phyloP scores from a whole-genome alignment of 2,113 vertebrate genomes.

The Polypterus senegalus region DNA sequence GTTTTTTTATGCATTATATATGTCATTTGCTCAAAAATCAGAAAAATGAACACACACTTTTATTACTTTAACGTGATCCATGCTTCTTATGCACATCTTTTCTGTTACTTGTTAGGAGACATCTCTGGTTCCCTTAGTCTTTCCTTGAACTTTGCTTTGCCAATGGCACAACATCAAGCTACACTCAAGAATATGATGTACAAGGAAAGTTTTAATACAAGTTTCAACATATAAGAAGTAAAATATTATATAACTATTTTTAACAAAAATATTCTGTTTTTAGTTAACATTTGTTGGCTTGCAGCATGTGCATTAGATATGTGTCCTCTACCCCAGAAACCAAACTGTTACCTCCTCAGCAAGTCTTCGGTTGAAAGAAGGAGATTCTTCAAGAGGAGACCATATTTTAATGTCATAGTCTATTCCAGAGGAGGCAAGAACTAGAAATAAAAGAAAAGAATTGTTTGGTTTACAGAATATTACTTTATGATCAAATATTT shows the following conservation, averaged over 20 bases:
- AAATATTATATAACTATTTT: not conserved
- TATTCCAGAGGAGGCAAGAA: constrained; percentile 94
- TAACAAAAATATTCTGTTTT: not conserved
- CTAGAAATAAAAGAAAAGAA: constrained; percentile 43
- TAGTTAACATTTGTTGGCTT: too few relatives aligned
- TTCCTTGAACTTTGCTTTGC: too few relatives aligned
- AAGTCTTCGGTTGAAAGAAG: constrained; percentile 87
- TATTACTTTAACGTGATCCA: too few relatives aligned
- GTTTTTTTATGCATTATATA: too few relatives aligned
- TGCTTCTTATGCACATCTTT: too few relatives aligned
- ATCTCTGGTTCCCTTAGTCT: too few relatives aligned
- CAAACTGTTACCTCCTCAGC: constrained; percentile 74
- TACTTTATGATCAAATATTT: too few relatives aligned
- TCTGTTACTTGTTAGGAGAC: too few relatives aligned
- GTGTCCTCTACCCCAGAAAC: not conserved
- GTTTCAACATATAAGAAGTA: not conserved
- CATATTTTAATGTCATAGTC: constrained; percentile 98
- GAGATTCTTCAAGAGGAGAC: constrained; percentile 80
- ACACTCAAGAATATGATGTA: not conserved
- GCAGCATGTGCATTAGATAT: too few relatives aligned
- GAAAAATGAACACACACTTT: too few relatives aligned
- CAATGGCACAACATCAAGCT: too few relatives aligned
- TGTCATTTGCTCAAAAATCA: too few relatives aligned
- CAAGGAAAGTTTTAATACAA: not conserved
- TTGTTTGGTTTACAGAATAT: not conserved